Percentiles rank a stretch among this genome's conserved stretches.
Evolutionary conservation across 2,113 vertebrate genomes (phyloP).

Genomic region (Psettodes erumei): DNA sequence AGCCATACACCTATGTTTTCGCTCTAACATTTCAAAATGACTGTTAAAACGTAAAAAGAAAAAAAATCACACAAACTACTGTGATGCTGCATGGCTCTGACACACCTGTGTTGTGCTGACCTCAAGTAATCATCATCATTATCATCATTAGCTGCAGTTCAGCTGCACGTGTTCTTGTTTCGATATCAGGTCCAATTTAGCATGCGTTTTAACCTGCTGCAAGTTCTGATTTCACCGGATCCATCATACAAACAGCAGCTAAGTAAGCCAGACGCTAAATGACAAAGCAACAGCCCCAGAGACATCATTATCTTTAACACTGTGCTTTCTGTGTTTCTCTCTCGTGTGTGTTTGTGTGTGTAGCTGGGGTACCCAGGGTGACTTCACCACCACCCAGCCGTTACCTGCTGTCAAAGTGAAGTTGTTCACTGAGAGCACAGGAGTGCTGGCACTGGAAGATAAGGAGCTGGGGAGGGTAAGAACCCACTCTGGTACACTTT

Average conservation of each 20-base stretch:
- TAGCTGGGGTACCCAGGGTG: constrained; percentile 99
- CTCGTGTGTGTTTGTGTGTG: constrained; percentile 29
- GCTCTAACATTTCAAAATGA: too few relatives aligned
- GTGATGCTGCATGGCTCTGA: too few relatives aligned
- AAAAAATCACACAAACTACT: too few relatives aligned
- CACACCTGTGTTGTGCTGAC: too few relatives aligned
- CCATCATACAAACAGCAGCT: not conserved
- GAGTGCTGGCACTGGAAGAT: constrained; percentile 96
- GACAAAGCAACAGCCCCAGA: not conserved
- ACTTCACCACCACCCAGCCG: constrained; percentile 96
- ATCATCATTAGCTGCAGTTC: not conserved
- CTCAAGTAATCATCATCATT: too few relatives aligned
- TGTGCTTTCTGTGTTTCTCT: not conserved
- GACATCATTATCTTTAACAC: not conserved
- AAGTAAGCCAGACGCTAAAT: not conserved
- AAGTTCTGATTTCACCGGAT: not conserved
- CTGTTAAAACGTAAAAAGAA: too few relatives aligned
- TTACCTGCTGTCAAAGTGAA: constrained; percentile 98
- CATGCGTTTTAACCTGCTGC: too few relatives aligned
- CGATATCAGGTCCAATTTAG: too few relatives aligned
- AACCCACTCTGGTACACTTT: not conserved
- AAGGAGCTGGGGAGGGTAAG: constrained; percentile 96
- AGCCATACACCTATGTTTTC: too few relatives aligned
- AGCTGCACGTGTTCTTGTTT: not conserved
- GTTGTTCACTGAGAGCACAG: constrained; percentile 97